These are phyloP conservation scores for Pontoporia blainvillei DNA, from an alignment of 2,113 vertebrate species.

Conservation along the genomic window DNA sequence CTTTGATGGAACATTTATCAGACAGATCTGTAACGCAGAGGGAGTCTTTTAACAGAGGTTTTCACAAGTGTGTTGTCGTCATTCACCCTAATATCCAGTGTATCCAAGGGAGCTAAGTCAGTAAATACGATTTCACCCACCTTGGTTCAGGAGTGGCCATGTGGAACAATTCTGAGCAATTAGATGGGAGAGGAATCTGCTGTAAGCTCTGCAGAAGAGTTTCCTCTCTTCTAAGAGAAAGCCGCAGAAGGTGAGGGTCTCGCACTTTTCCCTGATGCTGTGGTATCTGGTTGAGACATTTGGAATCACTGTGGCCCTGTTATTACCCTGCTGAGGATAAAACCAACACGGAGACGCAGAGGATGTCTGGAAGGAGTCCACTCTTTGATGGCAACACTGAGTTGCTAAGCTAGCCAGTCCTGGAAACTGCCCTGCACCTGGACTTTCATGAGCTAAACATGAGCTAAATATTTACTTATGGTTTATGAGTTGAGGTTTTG, in stretches of 20 bases:
- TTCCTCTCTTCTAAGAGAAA: not conserved
- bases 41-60: not conserved
- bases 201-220: not conserved
- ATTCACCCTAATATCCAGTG: not conserved
- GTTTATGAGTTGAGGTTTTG: slow-evolving; percentile 14
- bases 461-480: slow-evolving; percentile 39
- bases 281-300: not conserved
- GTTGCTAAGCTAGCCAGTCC: not conserved
- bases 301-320: not conserved
- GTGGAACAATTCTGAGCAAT: not conserved
- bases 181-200: not conserved
- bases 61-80: not conserved
- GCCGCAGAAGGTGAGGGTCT: not conserved
- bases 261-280: not conserved
- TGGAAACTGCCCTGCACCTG: not conserved
- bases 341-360: not conserved
- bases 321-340: not conserved
- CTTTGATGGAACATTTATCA: not conserved
- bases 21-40: not conserved
- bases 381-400: not conserved
- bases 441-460: not conserved
- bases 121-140: not conserved
- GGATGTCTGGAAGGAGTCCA: not conserved
- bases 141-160: not conserved
- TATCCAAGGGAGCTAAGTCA: not conserved